Percentiles rank a stretch among this genome's conserved stretches.
Evolutionary conservation across 2,888 invertebrate genomes (phyloP).

Genomic region (Mimachlamys varia): DNA sequence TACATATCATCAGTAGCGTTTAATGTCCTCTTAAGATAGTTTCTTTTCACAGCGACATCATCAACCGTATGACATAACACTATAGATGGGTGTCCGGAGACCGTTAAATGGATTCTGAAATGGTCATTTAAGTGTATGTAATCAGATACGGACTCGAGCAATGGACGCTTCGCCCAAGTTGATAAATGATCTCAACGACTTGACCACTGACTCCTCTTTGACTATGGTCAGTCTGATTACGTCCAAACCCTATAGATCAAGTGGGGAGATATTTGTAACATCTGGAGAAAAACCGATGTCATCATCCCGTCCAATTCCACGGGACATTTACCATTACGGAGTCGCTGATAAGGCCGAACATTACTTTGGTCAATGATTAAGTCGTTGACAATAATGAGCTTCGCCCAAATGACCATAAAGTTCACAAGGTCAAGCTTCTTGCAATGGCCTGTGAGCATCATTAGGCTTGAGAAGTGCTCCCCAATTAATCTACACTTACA

Average conservation of each 20-base stretch:
- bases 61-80: background rate
- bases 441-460: background rate
- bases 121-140: constrained; percentile 17
- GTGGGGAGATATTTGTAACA: constrained; percentile 4
- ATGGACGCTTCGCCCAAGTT: background rate
- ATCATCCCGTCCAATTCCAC: constrained; percentile 21
- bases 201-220: constrained; percentile 26
- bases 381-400: constrained; percentile 36
- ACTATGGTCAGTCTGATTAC: background rate
- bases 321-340: constrained; percentile 23
- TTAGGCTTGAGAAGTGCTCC: background rate
- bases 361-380: constrained; percentile 25
- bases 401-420: constrained; percentile 24
- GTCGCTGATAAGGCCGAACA: background rate
- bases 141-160: background rate
- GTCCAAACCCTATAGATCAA: constrained; percentile 7
- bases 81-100: background rate
- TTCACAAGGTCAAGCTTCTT: constrained; percentile 33
- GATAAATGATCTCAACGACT: constrained; percentile 4
- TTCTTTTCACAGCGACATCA: constrained; percentile 17
- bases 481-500: constrained; percentile 23
- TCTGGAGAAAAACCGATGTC: constrained; percentile 27
- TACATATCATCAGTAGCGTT: background rate
- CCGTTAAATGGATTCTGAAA: constrained; percentile 31
- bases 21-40: background rate